A percentile compares a stretch with the other conserved stretches of the same genome.
Conservation (phyloP, 2,797 vertebrate species). For the Alosa sapidissima region DNA sequence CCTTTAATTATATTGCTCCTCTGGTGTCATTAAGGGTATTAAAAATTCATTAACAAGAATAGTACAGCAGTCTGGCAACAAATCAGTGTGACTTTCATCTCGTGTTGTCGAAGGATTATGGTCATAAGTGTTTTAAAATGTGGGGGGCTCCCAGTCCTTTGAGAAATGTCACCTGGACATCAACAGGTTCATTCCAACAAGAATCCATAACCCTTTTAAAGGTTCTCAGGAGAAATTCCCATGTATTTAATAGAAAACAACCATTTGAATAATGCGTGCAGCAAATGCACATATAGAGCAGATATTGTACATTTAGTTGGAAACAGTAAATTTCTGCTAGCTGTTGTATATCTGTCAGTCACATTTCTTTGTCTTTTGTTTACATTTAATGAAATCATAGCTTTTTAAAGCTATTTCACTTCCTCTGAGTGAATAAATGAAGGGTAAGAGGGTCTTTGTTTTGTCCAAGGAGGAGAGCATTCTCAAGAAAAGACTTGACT, state of each 20-base stretch:
- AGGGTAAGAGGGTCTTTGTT: background rate
- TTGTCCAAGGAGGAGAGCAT: background rate
- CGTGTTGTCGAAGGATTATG: slow-evolving; percentile 80
- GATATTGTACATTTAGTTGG: slow-evolving; percentile 74
- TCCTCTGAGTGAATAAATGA: slow-evolving; percentile 50
- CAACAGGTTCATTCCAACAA: slow-evolving; percentile 70
- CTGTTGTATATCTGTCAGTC: slow-evolving; percentile 66
- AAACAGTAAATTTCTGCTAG: background rate
- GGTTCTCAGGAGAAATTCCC: slow-evolving; percentile 61
- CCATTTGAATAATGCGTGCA: slow-evolving; percentile 68
- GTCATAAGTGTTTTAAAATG: slow-evolving; percentile 71
- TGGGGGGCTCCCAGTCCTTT: slow-evolving; percentile 59
- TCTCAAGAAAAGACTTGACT: background rate
- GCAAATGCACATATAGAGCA: slow-evolving; percentile 70
- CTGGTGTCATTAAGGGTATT: slow-evolving; percentile 99
- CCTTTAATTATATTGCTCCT: slow-evolving; percentile 99
- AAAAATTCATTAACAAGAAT: slow-evolving; percentile 99
- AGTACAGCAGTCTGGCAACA: slow-evolving; percentile 85
- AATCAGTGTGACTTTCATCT: slow-evolving; percentile 96
- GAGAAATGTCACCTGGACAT: slow-evolving; percentile 54
- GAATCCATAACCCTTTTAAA: slow-evolving; percentile 59
- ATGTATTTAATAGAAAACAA: slow-evolving; percentile 65
- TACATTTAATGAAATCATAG: slow-evolving; percentile 81
- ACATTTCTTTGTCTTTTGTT: slow-evolving; percentile 77
- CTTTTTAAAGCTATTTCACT: slow-evolving; percentile 77